phyloP scores from a whole-genome alignment of 2,888 invertebrate species.

The Hoplodrina ambigua region DNA sequence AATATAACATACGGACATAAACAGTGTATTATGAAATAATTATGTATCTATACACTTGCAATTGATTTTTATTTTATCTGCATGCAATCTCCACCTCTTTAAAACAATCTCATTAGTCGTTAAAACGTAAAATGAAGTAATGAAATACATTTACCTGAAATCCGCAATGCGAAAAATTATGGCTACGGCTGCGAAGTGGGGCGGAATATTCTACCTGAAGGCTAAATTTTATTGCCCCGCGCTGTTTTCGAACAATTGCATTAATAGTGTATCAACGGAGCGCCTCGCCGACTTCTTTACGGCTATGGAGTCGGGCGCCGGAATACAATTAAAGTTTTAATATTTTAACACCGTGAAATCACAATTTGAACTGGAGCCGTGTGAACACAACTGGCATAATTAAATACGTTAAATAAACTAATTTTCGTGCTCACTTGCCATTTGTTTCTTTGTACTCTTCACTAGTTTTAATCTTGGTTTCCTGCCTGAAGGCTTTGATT shows the following conservation, averaged over 20 bases:
- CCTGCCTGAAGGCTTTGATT: background rate
- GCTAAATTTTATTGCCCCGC: constrained; percentile 86
- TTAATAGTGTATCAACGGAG: constrained; percentile 89
- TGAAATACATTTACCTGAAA: constrained; percentile 77
- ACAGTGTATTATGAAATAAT: no score
- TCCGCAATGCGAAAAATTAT: constrained; percentile 90
- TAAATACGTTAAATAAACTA: constrained; percentile 72
- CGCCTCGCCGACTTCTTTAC: constrained; percentile 84
- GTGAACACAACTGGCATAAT: constrained; percentile 69
- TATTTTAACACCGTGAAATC: constrained; percentile 82
- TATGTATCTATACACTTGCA: background rate
- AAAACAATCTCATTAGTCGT: constrained; percentile 70
- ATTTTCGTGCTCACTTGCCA: constrained; percentile 53
- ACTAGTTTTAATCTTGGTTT: constrained; percentile 25
- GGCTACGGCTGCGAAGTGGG: constrained; percentile 82
- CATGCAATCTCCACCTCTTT: constrained; percentile 45
- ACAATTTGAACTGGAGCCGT: constrained; percentile 73
- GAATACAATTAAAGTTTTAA: constrained; percentile 88
- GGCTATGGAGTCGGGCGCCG: constrained; percentile 77
- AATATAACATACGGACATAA: no score
- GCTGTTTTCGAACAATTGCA: constrained; percentile 89
- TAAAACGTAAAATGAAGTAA: constrained; percentile 70
- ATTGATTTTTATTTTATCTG: constrained; percentile 9
- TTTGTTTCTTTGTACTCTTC: constrained; percentile 35
- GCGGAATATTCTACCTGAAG: constrained; percentile 86